Evolutionary conservation across 92 coral and sea anemone species (phyloP), one percentile per base, ranked within the genome.

Genomic region (Scolanthus callimorphus): DNA sequence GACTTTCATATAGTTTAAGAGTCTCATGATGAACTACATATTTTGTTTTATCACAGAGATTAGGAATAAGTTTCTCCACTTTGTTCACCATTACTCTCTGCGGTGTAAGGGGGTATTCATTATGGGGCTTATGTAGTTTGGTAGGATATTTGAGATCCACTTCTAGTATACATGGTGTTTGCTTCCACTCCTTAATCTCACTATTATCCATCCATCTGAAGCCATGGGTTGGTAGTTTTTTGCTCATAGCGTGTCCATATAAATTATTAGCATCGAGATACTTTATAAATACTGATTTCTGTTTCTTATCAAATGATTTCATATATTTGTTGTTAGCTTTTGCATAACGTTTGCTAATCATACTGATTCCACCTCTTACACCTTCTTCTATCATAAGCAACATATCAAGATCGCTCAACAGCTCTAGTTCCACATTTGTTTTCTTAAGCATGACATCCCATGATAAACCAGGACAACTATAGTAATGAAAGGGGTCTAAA

Each of bases 191-290:
- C n/a, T n/a, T n/a, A n/a, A n/a, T n/a, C n/a, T n/a, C n/a, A n/a
- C n/a, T n/a, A n/a, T n/a, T n/a, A n/a, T n/a, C n/a, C 41, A 34
- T 34, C 41, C 41, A 34, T 34, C 41, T 34, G 41, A 34, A 34
- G 6, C 41, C 41, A 34, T 15, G 8, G 15, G 6, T 34, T 34
- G 41, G 41, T 34, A 34, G 41, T 6, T 34, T 6, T 15, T 34
- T 6, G 15, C 41, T 34, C 41, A 34, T 6, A 34, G 41, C 41
- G 8, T 15, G 15, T 34, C 41, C 15, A 34, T 34, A 34, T 15
- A 34, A 34, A 15, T 34, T 34, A 34, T 34, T 34, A 6, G 41
- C 41, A 6, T 34, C 41, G 8, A 34, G 15, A 34, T 34, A 34
- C 41, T 6, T 34, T 6, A 34, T 15, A 34, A 6, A 34, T 15